A percentile compares a stretch with the other conserved stretches of the same genome.
These are phyloP conservation scores for Narcine bancroftii DNA, from an alignment of 2,113 vertebrate genomes.

Conservation along the genomic window DNA sequence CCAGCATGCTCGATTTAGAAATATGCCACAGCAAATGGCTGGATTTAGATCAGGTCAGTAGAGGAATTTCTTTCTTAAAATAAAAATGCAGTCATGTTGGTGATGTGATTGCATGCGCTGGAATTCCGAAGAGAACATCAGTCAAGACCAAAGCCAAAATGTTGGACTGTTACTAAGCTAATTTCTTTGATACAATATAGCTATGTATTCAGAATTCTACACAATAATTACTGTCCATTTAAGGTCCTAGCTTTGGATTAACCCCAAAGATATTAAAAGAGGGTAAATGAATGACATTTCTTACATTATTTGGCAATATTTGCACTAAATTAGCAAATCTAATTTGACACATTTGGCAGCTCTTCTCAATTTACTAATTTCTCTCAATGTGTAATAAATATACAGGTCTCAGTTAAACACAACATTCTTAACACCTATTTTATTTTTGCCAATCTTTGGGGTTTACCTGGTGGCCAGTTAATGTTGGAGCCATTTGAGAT, in stretches of 20 bases:
- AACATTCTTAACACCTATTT: constrained; percentile 37
- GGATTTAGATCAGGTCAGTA: neutral
- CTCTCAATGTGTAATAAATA: constrained; percentile 30
- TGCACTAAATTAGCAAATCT: constrained; percentile 25
- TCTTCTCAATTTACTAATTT: constrained; percentile 18
- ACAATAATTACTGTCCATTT: constrained; percentile 15
- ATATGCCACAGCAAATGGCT: neutral
- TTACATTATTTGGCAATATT: constrained; percentile 8
- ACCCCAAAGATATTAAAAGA: constrained; percentile 21
- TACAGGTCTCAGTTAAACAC: constrained; percentile 31
- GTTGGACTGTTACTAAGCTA: neutral
- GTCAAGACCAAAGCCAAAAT: constrained; percentile 12
- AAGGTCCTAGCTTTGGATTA: constrained; percentile 4
- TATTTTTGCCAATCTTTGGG: constrained; percentile 31
- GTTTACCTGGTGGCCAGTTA: constrained; percentile 91
- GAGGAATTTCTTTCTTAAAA: neutral
- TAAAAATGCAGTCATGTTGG: neutral
- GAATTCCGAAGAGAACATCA: neutral
- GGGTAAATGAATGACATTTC: constrained; percentile 23
- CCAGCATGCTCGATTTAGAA: neutral
- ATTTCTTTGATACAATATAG: neutral
- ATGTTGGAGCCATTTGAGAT: constrained; percentile 92
- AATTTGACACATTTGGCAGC: constrained; percentile 13
- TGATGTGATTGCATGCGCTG: constrained; percentile 7
- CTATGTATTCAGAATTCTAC: neutral